These are phyloP conservation scores for Buathra laborator DNA, from an alignment of 2,888 invertebrate species.

Conservation along the genomic window DNA sequence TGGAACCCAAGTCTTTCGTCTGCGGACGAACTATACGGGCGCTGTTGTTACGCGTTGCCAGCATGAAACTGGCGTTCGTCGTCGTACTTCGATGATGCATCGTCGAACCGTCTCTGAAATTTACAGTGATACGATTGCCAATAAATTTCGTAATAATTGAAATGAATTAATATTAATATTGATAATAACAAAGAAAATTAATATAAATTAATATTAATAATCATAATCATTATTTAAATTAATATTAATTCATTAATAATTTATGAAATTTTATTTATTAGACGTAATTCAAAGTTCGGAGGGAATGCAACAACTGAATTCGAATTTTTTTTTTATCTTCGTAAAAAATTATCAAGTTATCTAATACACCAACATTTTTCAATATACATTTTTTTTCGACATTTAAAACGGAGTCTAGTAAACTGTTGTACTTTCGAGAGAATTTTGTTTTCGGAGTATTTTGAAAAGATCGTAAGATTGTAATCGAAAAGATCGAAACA, in stretches of 20 bases:
- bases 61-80: conserved; percentile 72
- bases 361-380: not conserved
- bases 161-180: not conserved
- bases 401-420: too few relatives aligned
- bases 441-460: not conserved
- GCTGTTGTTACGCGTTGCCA: conserved; percentile 59
- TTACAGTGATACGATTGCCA: not conserved
- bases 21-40: conserved; percentile 59
- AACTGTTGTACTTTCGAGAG: not conserved
- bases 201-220: too few relatives aligned
- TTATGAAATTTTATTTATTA: too few relatives aligned
- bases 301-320: too few relatives aligned
- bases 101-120: conserved; percentile 78
- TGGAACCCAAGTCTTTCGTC: conserved; percentile 57
- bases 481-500: not conserved
- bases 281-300: too few relatives aligned
- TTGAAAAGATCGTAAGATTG: not conserved
- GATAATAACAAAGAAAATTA: too few relatives aligned
- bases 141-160: not conserved
- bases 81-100: conserved; percentile 76
- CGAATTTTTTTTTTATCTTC: not conserved
- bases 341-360: not conserved
- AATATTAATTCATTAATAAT: too few relatives aligned
- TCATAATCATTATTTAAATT: too few relatives aligned
- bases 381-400: too few relatives aligned